Base-by-base conservation (phyloP, 2,113 vertebrate species). In the Chaetops frenatus region DNA sequence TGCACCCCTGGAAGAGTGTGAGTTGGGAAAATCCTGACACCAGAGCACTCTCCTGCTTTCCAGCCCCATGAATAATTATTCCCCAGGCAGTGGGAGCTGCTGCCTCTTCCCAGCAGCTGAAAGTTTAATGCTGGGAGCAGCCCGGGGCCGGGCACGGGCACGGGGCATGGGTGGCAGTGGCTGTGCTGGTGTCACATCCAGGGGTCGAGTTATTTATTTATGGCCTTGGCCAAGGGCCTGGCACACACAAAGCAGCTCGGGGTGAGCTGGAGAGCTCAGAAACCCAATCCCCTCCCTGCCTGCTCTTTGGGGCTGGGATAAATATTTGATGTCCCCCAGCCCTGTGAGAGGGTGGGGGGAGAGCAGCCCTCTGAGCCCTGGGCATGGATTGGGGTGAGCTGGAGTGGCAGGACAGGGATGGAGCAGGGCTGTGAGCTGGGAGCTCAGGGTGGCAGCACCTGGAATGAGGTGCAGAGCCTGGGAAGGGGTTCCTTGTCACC, bases 281-380 rank as follows among this genome's bases (percentile, higher is more conserved):
- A 96, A 97, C 83, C 28, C 1, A 33, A 97, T 95, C 83, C 42
- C 31, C 29, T 78, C 58, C 33, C 4, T 62, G 47, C 73, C 8
- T 3, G 94, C 96, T 88, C 96, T 87, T 51, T 77, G 94, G 86
- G 88, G 74, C 72, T 78, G 28, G 3, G 23, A 98, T 98, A 92
- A 98, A 98, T 98, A 97, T 98, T 98, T 98, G 95, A 98, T 98
- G 92, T 44, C 66, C 79, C 50, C n/a, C 54, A 31, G 50, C 15
- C 33, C 60, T 40, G 85, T 74, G 80, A 28, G 8, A 9, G 45
- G 36, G 4, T 3, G 6, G 24, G 42, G 67, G 42, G 19, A 70
- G 82, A 64, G 84, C 78, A 64, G 48, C 44, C 50, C 57, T 1
- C 16, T 35, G 61, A 64, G 61, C 36, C 1, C 45, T 3, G 22